Percentiles rank a stretch among this genome's conserved stretches.
These are phyloP conservation scores for Oceanodroma tethys DNA, from an alignment of 2,113 vertebrate genomes.

Conservation along the genomic window DNA sequence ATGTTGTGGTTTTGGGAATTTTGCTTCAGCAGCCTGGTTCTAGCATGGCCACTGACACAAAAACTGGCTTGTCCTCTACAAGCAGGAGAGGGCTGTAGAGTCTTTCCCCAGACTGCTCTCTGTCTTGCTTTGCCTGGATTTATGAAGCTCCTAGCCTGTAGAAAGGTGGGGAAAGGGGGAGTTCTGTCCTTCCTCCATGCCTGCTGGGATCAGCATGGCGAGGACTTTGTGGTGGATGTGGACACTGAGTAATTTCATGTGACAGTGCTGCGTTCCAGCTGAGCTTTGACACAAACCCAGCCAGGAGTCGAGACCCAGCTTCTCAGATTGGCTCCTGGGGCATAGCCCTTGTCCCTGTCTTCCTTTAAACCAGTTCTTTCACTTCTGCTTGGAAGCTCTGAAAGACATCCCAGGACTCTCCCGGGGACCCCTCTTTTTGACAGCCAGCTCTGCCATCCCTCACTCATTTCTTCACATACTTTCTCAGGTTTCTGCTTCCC, in stretches of 20 bases:
- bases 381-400: neutral
- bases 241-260: neutral
- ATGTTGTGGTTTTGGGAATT: neutral
- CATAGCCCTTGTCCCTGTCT: neutral
- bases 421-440: neutral
- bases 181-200: neutral
- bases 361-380: neutral
- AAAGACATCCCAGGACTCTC: neutral
- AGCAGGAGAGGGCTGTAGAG: neutral
- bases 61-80: accelerated
- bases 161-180: neutral
- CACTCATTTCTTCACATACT: neutral
- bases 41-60: neutral
- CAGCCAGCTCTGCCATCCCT: neutral
- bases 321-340: neutral
- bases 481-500: neutral
- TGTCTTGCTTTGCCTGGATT: neutral
- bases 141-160: neutral
- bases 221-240: neutral
- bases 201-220: accelerated
- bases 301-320: neutral
- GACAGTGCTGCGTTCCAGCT: neutral
- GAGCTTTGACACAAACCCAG: neutral
- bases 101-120: neutral
- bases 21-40: neutral